A percentile compares a stretch with the other conserved stretches of the same genome.
Conservation (phyloP, 2,888 invertebrate genomes). For the Drosophila paracracens region DNA sequence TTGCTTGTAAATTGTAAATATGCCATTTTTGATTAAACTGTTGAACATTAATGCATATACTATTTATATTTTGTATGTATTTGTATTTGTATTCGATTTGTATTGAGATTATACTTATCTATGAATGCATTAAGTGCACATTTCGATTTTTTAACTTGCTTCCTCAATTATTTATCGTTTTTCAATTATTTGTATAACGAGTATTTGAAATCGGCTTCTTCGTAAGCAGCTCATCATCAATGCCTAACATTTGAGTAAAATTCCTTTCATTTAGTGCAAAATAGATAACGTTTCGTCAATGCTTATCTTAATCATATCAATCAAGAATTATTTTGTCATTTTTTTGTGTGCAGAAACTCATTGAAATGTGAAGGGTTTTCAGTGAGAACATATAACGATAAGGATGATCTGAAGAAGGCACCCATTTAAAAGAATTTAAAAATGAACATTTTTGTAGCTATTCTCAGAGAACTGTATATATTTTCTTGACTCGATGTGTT, state of each 20-base stretch:
- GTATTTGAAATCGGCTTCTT: conserved; percentile 40
- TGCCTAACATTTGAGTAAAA: conserved; percentile 43
- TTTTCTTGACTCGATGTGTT: conserved; percentile 61
- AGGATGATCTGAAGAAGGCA: not conserved
- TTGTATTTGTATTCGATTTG: conserved; percentile 30
- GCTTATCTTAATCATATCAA: conserved; percentile 7
- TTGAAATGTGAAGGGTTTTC: not conserved
- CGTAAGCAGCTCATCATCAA: conserved; percentile 21
- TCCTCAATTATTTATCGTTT: conserved; percentile 7
- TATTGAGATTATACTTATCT: conserved; percentile 50
- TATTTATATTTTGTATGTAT: conserved; percentile 48
- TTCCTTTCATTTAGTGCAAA: conserved; percentile 54
- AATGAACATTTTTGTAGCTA: not conserved
- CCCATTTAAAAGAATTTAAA: not conserved
- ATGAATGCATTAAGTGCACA: conserved; percentile 52
- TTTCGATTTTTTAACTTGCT: conserved; percentile 37
- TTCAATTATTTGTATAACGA: conserved; percentile 48
- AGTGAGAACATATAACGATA: not conserved
- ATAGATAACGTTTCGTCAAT: conserved; percentile 22
- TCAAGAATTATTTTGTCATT: not conserved
- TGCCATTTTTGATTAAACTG: conserved; percentile 61
- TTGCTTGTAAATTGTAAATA: conserved; percentile 60
- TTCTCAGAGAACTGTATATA: conserved; percentile 15
- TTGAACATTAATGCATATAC: conserved; percentile 64
- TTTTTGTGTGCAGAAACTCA: not conserved